Base-by-base conservation (phyloP, 92 coral and sea anemone genomes). In the Epizoanthus stellaris region DNA sequence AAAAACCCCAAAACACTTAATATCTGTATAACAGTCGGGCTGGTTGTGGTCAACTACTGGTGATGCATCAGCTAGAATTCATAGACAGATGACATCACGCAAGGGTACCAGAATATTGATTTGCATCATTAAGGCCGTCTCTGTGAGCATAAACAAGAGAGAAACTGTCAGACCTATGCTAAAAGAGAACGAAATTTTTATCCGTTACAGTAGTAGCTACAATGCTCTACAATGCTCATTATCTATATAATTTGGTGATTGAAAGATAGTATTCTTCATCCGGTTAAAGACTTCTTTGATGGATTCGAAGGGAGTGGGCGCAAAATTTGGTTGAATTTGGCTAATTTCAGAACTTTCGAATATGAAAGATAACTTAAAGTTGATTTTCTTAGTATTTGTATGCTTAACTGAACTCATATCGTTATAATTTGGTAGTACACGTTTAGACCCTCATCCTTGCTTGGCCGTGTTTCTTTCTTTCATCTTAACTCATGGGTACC, bases 71-170 rank as follows among this genome's bases (percentile, higher is more conserved):
- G 74, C 54, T 8, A 69, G 54, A 69, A 69, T 69, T 9, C 74
- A 69, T 69, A 43, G 74, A 69, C 74, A 69, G 8, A 69, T 69
- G 74, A 69, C 74, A 23, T 66, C 71, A 66, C 39, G 30, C 8
- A n/a, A 25, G 71, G 4, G 71, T 66, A 11, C 17, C 71, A 66
- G 8, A 66, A 66, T 23, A 66, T 23, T 66, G 11, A 66, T 66
- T 66, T 66, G 70, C 70, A 66, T 68, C 45, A 68, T 68, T 38
- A 3, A 68, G 73, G 73, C 73, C 73, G 73, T 68, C 73, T 68
- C 23, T 68, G 49, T 68, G 49, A 68, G 73, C 43, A 34, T 43
- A 15, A 68, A 68, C 45, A 30, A 68, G 45, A 68, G 49, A 68
- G 73, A 68, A 68, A 68, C 47, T 15, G 12, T 38, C 45, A 68